Conservation (phyloP, 2,113 vertebrate genomes). For the Odocoileus virginianus region DNA sequence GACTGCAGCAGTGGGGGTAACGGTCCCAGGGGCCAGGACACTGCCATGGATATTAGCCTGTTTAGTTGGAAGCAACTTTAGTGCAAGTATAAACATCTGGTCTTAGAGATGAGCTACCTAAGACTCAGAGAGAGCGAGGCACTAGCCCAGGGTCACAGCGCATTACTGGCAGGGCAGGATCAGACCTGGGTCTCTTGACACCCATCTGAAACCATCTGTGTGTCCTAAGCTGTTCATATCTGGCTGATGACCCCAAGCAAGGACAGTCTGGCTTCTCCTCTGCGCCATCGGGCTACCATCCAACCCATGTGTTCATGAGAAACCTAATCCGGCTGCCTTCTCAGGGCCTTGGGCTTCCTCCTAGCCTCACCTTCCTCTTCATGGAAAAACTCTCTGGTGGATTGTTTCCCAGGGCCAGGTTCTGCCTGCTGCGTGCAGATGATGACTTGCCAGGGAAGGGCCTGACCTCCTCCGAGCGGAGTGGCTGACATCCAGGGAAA, state of each 20-base stretch:
- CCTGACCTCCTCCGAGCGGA: neutral
- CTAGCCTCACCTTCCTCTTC: conserved; percentile 34
- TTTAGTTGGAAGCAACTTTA: neutral
- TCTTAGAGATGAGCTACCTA: neutral
- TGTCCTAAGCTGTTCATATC: neutral
- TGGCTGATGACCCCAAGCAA: neutral
- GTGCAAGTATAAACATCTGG: neutral
- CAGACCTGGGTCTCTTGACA: neutral
- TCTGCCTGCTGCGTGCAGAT: neutral
- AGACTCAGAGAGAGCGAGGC: neutral
- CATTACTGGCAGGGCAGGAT: neutral
- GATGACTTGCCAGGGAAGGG: neutral
- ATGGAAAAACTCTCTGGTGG: conserved; percentile 13
- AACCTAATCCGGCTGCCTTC: neutral
- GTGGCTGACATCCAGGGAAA: conserved; percentile 42
- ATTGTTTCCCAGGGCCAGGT: conserved; percentile 44
- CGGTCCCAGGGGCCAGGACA: fast-evolving
- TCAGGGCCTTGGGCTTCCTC: conserved; percentile 49
- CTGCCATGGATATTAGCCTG: neutral
- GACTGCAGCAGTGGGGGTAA: no score
- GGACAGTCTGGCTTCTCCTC: neutral
- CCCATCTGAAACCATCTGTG: neutral
- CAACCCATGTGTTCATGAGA: neutral
- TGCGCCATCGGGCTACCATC: neutral
- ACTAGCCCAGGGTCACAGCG: neutral